phyloP scores from a whole-genome alignment of 2,797 vertebrate genomes.

The Phyllotis vaccarum region DNA sequence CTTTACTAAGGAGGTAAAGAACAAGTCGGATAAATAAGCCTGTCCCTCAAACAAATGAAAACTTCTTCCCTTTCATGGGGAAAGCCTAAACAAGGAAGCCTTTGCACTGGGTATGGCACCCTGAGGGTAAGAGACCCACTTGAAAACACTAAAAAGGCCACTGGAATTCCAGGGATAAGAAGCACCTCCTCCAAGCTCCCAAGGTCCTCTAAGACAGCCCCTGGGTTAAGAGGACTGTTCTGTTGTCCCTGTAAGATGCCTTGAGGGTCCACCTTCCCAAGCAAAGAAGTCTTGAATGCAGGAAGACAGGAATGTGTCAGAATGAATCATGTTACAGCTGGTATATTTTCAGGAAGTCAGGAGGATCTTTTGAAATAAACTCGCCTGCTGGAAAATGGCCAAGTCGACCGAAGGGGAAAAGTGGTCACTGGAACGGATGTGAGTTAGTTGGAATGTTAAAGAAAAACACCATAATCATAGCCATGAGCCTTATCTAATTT shows the following conservation, averaged over 20 bases:
- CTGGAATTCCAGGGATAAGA: slow-evolving; percentile 66
- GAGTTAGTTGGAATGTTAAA: slow-evolving; percentile 84
- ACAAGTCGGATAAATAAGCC: slow-evolving; percentile 67
- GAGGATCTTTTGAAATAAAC: slow-evolving; percentile 86
- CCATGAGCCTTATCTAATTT: slow-evolving; percentile 79
- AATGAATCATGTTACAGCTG: slow-evolving; percentile 84
- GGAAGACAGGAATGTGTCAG: slow-evolving; percentile 84
- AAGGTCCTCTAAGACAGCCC: not conserved
- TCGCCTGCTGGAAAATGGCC: slow-evolving; percentile 82
- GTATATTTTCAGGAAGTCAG: slow-evolving; percentile 87
- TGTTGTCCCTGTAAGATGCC: not conserved
- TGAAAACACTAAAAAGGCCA: slow-evolving; percentile 45
- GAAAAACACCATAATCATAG: slow-evolving; percentile 70
- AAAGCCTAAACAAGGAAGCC: slow-evolving; percentile 79
- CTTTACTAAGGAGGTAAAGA: slow-evolving; percentile 53
- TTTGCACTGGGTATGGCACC: slow-evolving; percentile 53
- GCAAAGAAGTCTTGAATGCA: slow-evolving; percentile 67
- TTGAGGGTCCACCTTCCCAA: slow-evolving; percentile 38
- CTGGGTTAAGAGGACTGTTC: slow-evolving; percentile 4
- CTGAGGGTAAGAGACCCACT: slow-evolving; percentile 50
- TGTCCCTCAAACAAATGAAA: slow-evolving; percentile 67
- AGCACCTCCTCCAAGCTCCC: not conserved
- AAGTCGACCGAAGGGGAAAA: slow-evolving; percentile 81
- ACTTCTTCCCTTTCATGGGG: slow-evolving; percentile 68
- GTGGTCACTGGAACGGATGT: slow-evolving; percentile 85